Base-by-base conservation (phyloP, 2,888 invertebrate genomes). In the Dyspetes luteomarginatus region DNA sequence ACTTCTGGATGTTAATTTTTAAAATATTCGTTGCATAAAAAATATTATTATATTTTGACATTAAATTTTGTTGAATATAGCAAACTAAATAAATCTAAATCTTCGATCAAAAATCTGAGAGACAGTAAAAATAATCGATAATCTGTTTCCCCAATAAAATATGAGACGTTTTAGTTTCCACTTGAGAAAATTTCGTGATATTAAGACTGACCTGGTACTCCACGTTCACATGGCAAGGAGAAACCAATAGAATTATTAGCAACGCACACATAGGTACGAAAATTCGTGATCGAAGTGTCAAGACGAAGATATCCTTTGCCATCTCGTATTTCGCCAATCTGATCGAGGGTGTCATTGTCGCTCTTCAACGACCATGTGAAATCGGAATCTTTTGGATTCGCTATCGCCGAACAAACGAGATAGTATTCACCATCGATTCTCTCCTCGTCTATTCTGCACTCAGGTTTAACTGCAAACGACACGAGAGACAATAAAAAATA, bases 321-420 rank as follows among this genome's bases (percentile, higher is more conserved):
- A 69, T 93, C 92, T 75, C 93, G 93, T 50, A 92, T 90, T 69
- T 93, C 93, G 82, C 95, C 94, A 84, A 93, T 92, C 85, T 95
- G 94, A 1, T 94, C 94, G 5, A 95, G 93, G 9, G 96, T 96
- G 92, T 97, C 96, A 91, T 97, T 97, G 89, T 96, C 96, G 87
- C 95, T 96, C 92, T 97, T 97, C 81, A 97, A 94, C 87, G 95
- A 95, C 98, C 98, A 98, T 30, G 94, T 93, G 93, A 97, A 98
- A 75, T 95, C 94, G 85, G 96, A 96, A 85, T 95, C 94, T 56
- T 93, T 92, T 0, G 98, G 98, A 92, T 97, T 97, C 17, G 97
- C 97, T 75, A 94, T 93, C 0, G 97, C 97, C 22, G 95, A 95
- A 92, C 98, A 98, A 45, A 96, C 94, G 68, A 98, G 93, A 71